Evolutionary conservation across 2,888 invertebrate genomes (phyloP).

Genomic region (Thymelicus sylvestris): DNA sequence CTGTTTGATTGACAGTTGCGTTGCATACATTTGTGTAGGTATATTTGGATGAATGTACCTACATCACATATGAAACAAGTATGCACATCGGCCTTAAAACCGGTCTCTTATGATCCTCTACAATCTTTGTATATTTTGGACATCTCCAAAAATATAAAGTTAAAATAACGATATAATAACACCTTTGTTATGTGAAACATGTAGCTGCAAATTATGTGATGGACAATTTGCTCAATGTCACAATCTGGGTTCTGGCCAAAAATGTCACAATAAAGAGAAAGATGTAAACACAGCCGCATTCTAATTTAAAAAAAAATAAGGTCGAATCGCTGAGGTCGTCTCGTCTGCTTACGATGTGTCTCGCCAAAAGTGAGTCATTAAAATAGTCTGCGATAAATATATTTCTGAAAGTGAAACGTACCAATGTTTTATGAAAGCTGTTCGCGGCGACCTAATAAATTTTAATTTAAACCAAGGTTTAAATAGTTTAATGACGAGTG

Average conservation of each 20-base stretch:
- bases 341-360: conserved; percentile 67
- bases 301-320: conserved; percentile 75
- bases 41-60: too few species aligned
- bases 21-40: too few species aligned
- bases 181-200: conserved; percentile 21
- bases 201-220: conserved; percentile 51
- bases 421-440: conserved; percentile 15
- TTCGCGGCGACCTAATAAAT: conserved; percentile 8
- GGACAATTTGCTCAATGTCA: conserved; percentile 65
- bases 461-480: conserved; percentile 5
- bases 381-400: conserved; percentile 47
- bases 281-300: conserved; percentile 81
- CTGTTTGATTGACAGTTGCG: too few species aligned
- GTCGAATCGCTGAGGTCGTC: conserved; percentile 62
- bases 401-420: conserved; percentile 44
- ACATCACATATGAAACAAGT: too few species aligned
- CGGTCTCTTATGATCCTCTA: too few species aligned
- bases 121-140: not conserved
- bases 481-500: conserved; percentile 4
- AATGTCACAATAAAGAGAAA: conserved; percentile 78
- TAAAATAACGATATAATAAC: conserved; percentile 10
- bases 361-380: conserved; percentile 71
- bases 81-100: too few species aligned
- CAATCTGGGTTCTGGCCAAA: conserved; percentile 74
- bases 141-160: conserved; percentile 16